These are phyloP conservation scores for Macropodus opercularis DNA, from an alignment of 2,797 vertebrate genomes.

Conservation along the genomic window DNA sequence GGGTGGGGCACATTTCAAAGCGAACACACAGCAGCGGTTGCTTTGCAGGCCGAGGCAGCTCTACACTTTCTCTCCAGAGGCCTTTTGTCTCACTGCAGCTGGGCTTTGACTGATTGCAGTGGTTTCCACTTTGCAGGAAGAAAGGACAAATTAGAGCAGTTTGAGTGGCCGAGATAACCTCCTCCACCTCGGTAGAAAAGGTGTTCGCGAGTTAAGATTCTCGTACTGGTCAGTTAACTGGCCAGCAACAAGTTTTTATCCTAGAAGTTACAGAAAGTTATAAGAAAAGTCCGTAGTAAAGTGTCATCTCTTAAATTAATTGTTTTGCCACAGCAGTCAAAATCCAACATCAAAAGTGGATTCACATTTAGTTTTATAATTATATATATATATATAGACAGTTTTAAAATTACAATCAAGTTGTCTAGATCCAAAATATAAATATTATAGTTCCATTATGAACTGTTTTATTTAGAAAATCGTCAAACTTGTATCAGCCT, in stretches of 20 bases:
- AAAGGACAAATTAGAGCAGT: slow-evolving; percentile 12
- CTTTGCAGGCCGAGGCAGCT: slow-evolving; percentile 58
- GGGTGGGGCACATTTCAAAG: slow-evolving; percentile 71
- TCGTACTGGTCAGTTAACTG: not conserved
- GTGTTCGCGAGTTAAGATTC: not conserved
- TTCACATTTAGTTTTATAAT: no score
- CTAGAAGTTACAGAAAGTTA: not conserved
- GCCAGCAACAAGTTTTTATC: not conserved
- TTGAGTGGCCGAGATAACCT: slow-evolving; percentile 16
- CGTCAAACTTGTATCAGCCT: no score
- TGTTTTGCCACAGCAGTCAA: not conserved
- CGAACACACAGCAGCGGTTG: slow-evolving; percentile 38
- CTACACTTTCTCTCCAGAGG: slow-evolving; percentile 56
- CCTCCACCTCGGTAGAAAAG: slow-evolving; percentile 16
- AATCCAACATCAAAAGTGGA: no score
- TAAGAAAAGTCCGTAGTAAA: no score
- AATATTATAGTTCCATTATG: no score
- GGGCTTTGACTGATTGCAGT: slow-evolving; percentile 37
- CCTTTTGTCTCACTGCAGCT: slow-evolving; percentile 39
- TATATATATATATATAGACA: no score
- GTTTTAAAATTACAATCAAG: no score
- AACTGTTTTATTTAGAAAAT: no score
- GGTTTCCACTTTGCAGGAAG: slow-evolving; percentile 36
- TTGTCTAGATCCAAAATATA: no score
- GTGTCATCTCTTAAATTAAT: not conserved